Percentiles rank a stretch among this genome's conserved stretches.
These are phyloP conservation scores for Okapia johnstoni DNA, from an alignment of 2,113 vertebrate species.

Conservation along the genomic window DNA sequence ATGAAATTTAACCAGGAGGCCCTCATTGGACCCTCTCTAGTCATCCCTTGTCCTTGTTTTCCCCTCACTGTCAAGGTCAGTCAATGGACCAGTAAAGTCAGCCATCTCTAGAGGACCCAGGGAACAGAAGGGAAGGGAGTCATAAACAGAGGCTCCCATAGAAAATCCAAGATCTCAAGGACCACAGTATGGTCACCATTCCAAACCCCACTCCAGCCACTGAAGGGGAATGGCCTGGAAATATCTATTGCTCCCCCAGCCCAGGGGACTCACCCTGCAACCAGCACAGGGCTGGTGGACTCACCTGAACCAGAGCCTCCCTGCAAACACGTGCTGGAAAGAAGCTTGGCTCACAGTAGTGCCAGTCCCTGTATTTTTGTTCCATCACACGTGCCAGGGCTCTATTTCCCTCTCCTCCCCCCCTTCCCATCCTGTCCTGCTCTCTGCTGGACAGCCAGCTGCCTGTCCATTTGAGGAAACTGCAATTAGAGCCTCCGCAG, in stretches of 20 bases:
- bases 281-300: not conserved
- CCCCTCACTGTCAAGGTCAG: not conserved
- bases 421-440: not conserved
- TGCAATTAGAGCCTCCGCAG: conserved; percentile 25
- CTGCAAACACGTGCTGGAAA: not conserved
- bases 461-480: conserved; percentile 60
- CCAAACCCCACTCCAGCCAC: not conserved
- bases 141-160: not conserved
- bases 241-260: accelerated
- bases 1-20: not conserved
- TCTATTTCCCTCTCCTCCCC: conserved; percentile 53
- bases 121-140: not conserved
- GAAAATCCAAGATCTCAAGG: not conserved
- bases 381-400: conserved; percentile 25
- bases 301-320: not conserved
- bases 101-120: not conserved
- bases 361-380: not conserved
- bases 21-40: not conserved
- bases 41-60: not conserved
- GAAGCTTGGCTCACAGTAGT: not conserved
- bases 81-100: not conserved
- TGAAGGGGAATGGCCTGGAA: not conserved
- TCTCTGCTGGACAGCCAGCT: conserved; percentile 56
- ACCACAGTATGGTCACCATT: not conserved
- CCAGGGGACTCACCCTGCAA: not conserved